These are phyloP conservation scores for Sinodicranocentrus sp. DNA, from an alignment of 2,888 invertebrate species.

Conservation along the genomic window DNA sequence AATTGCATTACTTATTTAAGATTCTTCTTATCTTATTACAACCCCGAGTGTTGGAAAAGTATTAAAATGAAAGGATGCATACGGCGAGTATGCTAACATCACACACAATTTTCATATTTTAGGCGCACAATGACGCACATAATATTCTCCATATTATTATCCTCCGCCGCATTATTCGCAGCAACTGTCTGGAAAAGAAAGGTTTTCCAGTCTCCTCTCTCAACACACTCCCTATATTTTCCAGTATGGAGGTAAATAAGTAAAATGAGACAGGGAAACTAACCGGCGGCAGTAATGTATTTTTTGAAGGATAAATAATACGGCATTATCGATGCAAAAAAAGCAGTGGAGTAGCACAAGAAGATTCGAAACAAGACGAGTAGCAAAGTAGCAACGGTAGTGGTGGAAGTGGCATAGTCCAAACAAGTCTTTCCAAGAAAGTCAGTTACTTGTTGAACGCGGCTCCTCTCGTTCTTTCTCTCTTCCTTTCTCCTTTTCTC, in stretches of 20 bases:
- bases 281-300: background rate
- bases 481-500: slow-evolving; percentile 5
- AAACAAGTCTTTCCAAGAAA: slow-evolving; percentile 14
- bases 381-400: no score
- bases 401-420: no score
- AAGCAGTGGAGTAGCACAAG: background rate
- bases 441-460: slow-evolving; percentile 62
- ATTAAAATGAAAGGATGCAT: no score
- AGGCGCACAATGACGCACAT: background rate
- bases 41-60: no score
- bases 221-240: background rate
- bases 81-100: no score
- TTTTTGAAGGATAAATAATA: background rate
- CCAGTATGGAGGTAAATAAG: background rate
- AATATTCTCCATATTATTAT: background rate
- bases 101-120: background rate
- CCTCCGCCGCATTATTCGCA: no score
- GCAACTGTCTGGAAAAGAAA: background rate
- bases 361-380: background rate
- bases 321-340: background rate
- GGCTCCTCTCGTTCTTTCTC: slow-evolving; percentile 2
- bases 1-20: no score
- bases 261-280: background rate
- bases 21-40: no score
- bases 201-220: background rate